These are phyloP conservation scores for Pseudochirops cupreus DNA, from an alignment of 2,797 vertebrate genomes.

Conservation along the genomic window DNA sequence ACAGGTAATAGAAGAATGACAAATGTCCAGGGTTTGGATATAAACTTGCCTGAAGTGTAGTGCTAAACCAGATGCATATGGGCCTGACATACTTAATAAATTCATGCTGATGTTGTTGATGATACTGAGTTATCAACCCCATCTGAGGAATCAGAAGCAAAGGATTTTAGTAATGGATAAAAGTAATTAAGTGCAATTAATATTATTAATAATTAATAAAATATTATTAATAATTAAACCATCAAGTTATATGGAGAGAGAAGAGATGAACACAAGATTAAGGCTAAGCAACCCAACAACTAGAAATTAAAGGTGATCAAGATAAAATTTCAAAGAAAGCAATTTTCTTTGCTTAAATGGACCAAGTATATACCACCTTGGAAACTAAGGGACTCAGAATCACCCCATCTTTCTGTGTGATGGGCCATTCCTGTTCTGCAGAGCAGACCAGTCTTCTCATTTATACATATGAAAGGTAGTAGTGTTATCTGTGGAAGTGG, in stretches of 20 bases:
- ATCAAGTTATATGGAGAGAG: background rate
- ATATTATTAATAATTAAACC: background rate
- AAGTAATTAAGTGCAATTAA: too few species aligned
- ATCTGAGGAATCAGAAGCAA: background rate
- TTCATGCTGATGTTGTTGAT: background rate
- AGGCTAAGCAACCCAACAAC: background rate
- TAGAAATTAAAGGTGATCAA: background rate
- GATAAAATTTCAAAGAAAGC: background rate
- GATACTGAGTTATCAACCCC: background rate
- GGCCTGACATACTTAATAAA: background rate
- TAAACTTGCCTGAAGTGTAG: background rate
- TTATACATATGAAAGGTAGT: background rate
- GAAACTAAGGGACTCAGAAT: background rate
- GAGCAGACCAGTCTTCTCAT: background rate
- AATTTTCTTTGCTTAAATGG: background rate
- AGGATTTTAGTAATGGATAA: background rate
- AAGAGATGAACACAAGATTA: background rate
- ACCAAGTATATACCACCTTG: background rate
- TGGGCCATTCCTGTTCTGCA: background rate
- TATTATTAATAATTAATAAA: too few species aligned
- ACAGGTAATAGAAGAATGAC: background rate
- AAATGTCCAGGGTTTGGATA: background rate
- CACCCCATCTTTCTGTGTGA: background rate
- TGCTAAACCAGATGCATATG: background rate
- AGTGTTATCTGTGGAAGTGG: slow-evolving; percentile 27